Evolutionary conservation across 35 echinoderm and acorn worm species (phyloP).

Genomic region (Heliocidaris tuberculata): DNA sequence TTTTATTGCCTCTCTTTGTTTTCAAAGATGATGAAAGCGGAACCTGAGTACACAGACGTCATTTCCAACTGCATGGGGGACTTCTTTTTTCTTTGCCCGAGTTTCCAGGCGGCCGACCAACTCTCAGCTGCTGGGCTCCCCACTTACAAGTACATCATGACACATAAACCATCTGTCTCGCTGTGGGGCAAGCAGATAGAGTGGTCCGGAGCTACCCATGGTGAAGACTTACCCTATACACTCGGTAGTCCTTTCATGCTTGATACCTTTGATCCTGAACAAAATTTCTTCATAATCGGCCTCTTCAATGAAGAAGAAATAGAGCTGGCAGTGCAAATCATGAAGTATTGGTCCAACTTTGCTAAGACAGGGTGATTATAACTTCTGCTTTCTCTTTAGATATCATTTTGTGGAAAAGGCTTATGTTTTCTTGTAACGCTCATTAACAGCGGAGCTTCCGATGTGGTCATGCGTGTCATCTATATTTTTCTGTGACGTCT

Average conservation of each 20-base stretch:
- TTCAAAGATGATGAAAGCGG: background rate
- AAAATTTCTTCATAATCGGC: background rate
- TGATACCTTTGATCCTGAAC: background rate
- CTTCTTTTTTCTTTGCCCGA: background rate
- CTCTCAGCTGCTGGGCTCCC: background rate
- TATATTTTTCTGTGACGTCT: too few relatives aligned
- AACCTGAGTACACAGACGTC: background rate
- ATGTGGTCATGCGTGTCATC: too few relatives aligned
- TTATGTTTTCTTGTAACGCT: too few relatives aligned
- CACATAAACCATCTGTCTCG: background rate
- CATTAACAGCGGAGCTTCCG: too few relatives aligned
- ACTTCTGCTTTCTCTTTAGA: background rate
- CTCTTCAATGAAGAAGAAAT: slow-evolving; percentile 2
- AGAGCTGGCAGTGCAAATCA: background rate
- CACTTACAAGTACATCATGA: background rate
- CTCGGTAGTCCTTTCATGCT: background rate
- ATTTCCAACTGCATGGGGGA: background rate
- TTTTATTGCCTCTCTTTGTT: background rate
- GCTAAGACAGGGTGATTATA: slow-evolving; percentile 37
- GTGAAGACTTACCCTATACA: background rate
- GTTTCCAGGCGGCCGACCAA: background rate
- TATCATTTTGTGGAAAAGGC: too few relatives aligned
- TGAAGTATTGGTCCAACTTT: slow-evolving; percentile 42
- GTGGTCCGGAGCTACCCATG: background rate
- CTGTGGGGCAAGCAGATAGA: background rate